These are phyloP conservation scores for Hystrix brachyura DNA, from an alignment of 2,113 vertebrate genomes.

Conservation along the genomic window DNA sequence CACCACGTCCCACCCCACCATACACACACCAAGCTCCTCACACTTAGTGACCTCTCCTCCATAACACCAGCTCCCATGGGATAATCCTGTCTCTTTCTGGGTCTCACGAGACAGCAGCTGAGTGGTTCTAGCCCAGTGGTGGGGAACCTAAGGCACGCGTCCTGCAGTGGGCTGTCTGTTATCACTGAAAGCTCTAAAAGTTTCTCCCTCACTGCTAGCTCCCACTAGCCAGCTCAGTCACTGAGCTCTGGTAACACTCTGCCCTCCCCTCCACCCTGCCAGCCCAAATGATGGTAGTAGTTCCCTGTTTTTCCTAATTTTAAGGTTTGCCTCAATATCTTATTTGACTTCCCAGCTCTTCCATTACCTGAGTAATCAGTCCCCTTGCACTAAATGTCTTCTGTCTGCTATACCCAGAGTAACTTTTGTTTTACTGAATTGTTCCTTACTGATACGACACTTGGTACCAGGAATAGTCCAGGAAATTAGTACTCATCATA, in stretches of 20 bases:
- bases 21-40: not conserved
- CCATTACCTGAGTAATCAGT: not conserved
- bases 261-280: too few species aligned
- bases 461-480: not conserved
- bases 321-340: not conserved
- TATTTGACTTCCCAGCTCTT: not conserved
- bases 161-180: not conserved
- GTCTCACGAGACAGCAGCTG: not conserved
- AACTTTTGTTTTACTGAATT: conserved; percentile 39
- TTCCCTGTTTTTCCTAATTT: conserved; percentile 3
- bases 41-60: not conserved
- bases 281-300: not conserved
- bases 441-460: not conserved
- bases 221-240: not conserved
- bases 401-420: not conserved
- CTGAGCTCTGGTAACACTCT: not conserved
- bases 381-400: not conserved
- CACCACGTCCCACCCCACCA: not conserved
- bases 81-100: not conserved
- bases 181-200: not conserved
- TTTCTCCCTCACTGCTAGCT: not conserved
- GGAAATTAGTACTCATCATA: not conserved
- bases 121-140: not conserved
- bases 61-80: not conserved
- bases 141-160: not conserved